These are phyloP conservation scores for Trachops cirrhosus DNA, from an alignment of 2,797 vertebrate species.

Conservation along the genomic window DNA sequence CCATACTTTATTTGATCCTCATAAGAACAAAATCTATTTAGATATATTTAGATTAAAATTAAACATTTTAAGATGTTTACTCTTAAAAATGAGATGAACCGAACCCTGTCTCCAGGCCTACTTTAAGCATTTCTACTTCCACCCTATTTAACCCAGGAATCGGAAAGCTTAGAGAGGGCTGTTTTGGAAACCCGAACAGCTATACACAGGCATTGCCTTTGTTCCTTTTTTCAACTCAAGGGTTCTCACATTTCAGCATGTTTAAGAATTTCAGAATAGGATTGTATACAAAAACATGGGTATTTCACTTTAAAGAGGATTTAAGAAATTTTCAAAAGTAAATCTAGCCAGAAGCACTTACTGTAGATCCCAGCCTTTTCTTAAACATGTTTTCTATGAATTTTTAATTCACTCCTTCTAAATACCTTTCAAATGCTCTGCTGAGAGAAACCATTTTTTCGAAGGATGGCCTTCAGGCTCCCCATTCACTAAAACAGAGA, in stretches of 20 bases:
- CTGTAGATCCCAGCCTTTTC: background rate
- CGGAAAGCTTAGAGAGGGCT: background rate
- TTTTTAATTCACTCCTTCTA: background rate
- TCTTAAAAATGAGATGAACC: background rate
- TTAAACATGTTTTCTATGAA: background rate
- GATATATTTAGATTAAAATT: background rate
- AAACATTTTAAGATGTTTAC: background rate
- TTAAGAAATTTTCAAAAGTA: constrained; percentile 21
- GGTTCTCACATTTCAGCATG: background rate
- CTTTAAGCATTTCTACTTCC: background rate
- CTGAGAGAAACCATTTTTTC: background rate
- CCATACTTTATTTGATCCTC: background rate
- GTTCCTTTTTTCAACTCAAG: background rate
- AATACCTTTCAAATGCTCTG: background rate
- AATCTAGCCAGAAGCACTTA: background rate
- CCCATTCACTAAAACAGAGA: background rate
- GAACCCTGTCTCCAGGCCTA: background rate
- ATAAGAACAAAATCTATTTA: background rate
- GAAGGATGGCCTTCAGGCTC: background rate
- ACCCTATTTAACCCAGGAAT: background rate
- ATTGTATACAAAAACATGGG: background rate
- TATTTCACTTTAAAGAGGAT: background rate
- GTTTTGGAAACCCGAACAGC: background rate
- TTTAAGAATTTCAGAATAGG: background rate
- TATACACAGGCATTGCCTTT: background rate